These are phyloP conservation scores for Sorex araneus DNA, from an alignment of 2,113 vertebrate species.

Conservation along the genomic window DNA sequence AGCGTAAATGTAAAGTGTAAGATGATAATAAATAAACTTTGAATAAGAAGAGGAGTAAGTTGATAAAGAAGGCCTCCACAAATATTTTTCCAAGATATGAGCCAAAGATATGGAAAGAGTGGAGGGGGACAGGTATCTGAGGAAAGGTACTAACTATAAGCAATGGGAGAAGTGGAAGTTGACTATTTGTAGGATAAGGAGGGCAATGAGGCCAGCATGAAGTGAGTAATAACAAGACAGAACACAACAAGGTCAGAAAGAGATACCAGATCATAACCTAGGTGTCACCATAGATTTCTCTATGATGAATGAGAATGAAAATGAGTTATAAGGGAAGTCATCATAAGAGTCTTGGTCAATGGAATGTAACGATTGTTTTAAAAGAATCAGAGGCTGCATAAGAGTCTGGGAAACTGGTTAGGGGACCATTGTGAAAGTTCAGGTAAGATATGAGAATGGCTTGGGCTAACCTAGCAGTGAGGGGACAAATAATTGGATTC, in stretches of 20 bases:
- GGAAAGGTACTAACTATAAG: not conserved
- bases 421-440: not conserved
- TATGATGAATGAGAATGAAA: not conserved
- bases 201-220: not conserved
- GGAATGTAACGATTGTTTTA: not conserved
- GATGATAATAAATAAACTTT: not conserved
- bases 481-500: not conserved
- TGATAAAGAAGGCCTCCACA: not conserved
- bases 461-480: not conserved
- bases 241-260: not conserved
- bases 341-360: not conserved
- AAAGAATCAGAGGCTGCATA: not conserved
- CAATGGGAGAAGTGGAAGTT: not conserved
- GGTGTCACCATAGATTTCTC: not conserved
- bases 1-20: conserved; percentile 6
- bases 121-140: not conserved
- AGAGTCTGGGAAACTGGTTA: not conserved
- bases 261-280: not conserved
- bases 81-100: not conserved
- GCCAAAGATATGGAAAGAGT: not conserved
- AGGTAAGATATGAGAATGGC: not conserved
- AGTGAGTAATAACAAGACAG: not conserved
- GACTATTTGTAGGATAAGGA: not conserved
- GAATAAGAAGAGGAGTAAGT: not conserved
- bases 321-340: not conserved